phyloP scores from a whole-genome alignment of 2,797 vertebrate genomes.

The Carduelis carduelis region DNA sequence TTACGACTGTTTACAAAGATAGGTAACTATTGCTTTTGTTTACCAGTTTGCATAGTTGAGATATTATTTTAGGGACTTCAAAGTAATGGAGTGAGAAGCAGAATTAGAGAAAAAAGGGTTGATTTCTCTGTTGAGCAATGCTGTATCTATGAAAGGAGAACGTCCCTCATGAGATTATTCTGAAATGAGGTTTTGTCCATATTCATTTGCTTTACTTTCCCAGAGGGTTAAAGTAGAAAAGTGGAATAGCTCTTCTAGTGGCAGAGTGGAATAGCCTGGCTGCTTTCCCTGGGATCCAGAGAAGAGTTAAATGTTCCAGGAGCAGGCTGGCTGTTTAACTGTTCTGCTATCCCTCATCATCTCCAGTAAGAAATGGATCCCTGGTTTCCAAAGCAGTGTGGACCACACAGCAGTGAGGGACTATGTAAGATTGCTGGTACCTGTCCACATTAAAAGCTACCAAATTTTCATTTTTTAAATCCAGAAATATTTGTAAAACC shows the following conservation, averaged over 20 bases:
- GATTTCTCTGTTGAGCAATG: slow-evolving; percentile 18
- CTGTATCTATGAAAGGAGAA: slow-evolving; percentile 1
- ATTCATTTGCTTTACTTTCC: slow-evolving; percentile 34
- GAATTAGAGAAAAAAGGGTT: neutral
- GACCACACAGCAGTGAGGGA: neutral
- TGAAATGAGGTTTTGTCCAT: slow-evolving; percentile 35
- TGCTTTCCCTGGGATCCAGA: neutral
- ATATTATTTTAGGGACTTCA: slow-evolving; percentile 1
- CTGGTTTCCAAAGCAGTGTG: neutral
- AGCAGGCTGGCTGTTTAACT: neutral
- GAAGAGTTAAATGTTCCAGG: neutral
- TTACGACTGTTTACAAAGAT: neutral
- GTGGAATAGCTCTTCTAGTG: neutral
- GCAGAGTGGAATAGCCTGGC: neutral
- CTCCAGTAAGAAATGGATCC: neutral
- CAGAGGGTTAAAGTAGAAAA: neutral
- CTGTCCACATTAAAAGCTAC: neutral
- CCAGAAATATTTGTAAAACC: neutral
- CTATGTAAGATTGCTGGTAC: neutral
- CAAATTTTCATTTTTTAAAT: neutral
- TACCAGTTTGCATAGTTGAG: neutral
- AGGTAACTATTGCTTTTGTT: neutral
- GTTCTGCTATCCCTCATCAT: neutral
- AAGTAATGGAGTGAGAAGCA: neutral
- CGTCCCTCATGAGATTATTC: neutral